phyloP scores from a whole-genome alignment of 2,888 invertebrate genomes.

The Pocota personata region DNA sequence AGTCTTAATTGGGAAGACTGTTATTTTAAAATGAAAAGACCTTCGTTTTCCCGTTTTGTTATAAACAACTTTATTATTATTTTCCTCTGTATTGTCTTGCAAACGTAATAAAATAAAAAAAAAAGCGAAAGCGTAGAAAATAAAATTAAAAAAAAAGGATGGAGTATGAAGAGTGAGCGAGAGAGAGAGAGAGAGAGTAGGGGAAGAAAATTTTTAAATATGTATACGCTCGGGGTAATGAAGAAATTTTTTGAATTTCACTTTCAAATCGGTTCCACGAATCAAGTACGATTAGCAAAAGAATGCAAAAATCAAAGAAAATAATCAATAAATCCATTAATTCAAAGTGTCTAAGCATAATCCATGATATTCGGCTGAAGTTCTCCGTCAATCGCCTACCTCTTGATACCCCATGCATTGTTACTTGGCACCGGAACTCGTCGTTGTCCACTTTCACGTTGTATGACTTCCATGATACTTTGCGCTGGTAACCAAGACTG shows the following conservation, averaged over 20 bases:
- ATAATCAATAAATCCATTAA: constrained; percentile 12
- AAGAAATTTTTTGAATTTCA: constrained; percentile 29
- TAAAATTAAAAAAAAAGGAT: constrained; percentile 2
- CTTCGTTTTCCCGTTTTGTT: constrained; percentile 44
- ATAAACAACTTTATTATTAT: constrained; percentile 67
- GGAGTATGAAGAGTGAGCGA: not conserved
- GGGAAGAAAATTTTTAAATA: not conserved
- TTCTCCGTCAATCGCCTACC: constrained; percentile 72
- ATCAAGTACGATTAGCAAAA: constrained; percentile 7
- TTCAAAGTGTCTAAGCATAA: constrained; percentile 21
- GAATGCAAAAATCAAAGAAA: constrained; percentile 38
- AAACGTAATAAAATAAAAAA: constrained; percentile 34
- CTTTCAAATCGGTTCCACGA: constrained; percentile 43
- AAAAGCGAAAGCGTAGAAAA: constrained; percentile 22
- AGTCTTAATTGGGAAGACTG: too few relatives aligned
- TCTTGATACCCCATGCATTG: constrained; percentile 82
- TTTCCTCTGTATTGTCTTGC: constrained; percentile 64
- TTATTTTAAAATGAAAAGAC: not conserved
- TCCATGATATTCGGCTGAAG: constrained; percentile 6
- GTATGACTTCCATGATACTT: constrained; percentile 91
- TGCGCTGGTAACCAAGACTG: constrained; percentile 95
- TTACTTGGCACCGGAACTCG: constrained; percentile 90
- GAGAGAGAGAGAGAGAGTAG: not conserved
- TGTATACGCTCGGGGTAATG: not conserved
- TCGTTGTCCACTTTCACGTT: constrained; percentile 90